Evolutionary conservation across 2,113 vertebrate genomes (phyloP).

Genomic region (Martes martes): DNA sequence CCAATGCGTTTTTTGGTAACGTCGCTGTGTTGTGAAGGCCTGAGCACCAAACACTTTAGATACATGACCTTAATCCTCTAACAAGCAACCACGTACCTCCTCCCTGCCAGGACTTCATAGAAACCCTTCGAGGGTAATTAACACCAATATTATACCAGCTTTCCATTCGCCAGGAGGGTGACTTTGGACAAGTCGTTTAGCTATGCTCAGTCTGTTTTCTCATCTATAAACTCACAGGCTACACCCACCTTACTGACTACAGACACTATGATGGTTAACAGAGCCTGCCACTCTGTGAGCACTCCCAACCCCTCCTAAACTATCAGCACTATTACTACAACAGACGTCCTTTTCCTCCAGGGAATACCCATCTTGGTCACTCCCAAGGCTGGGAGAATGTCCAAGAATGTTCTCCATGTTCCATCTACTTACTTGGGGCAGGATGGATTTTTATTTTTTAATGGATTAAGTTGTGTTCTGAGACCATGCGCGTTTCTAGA

Average conservation of each 20-base stretch:
- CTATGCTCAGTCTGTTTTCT: background rate
- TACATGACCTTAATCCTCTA: background rate
- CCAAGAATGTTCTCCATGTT: background rate
- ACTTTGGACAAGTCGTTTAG: background rate
- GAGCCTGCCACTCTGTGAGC: background rate
- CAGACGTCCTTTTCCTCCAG: background rate
- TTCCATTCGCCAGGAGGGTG: background rate
- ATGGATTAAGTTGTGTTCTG: background rate
- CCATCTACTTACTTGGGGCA: background rate
- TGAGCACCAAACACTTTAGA: background rate
- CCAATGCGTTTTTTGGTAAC: no score
- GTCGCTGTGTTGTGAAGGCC: background rate
- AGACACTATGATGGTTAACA: background rate
- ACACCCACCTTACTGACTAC: no score
- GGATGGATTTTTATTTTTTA: background rate
- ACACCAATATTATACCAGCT: background rate
- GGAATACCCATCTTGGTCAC: background rate
- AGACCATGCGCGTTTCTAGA: background rate
- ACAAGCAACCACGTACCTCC: background rate
- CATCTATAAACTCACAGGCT: background rate
- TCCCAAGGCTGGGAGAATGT: background rate
- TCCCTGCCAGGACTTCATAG: background rate
- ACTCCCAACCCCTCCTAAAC: background rate
- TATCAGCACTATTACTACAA: no score
- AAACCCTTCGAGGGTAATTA: background rate